A percentile compares a stretch with the other conserved stretches of the same genome.
phyloP scores from a whole-genome alignment of 2,113 vertebrate species.

The Sylvietta virens region DNA sequence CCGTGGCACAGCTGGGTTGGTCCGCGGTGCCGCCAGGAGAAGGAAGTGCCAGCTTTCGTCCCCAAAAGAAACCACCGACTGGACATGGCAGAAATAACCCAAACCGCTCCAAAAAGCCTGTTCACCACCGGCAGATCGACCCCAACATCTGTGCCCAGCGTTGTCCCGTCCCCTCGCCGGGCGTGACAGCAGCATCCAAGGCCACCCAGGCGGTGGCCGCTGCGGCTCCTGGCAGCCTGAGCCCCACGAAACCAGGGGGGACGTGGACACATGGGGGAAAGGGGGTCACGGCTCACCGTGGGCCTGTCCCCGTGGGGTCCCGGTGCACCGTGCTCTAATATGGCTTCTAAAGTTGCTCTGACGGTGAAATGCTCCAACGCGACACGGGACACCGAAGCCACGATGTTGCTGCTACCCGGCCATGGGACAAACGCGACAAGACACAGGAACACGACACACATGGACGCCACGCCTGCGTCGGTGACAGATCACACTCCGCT shows the following conservation, averaged over 20 bases:
- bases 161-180: not conserved
- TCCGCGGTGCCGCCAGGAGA: not conserved
- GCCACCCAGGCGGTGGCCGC: not conserved
- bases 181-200: accelerated
- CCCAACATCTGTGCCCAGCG: not conserved
- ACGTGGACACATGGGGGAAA: not conserved
- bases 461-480: not conserved
- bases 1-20: not conserved
- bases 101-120: not conserved
- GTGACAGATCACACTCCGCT: not conserved
- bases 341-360: conserved; percentile 77
- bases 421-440: not conserved
- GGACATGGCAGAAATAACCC: not conserved
- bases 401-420: conserved; percentile 6
- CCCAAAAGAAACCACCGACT: not conserved
- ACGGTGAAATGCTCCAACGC: conserved; percentile 27
- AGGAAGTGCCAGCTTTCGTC: not conserved
- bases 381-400: conserved; percentile 51
- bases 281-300: not conserved
- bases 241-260: not conserved
- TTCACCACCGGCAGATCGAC: not conserved
- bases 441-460: conserved; percentile 28
- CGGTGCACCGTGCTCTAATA: conserved; percentile 59
- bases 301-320: conserved; percentile 14
- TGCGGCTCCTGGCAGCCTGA: not conserved